These are phyloP conservation scores for Koerneria pararmatus DNA, from an alignment of 2,888 invertebrate genomes.

Conservation along the genomic window DNA sequence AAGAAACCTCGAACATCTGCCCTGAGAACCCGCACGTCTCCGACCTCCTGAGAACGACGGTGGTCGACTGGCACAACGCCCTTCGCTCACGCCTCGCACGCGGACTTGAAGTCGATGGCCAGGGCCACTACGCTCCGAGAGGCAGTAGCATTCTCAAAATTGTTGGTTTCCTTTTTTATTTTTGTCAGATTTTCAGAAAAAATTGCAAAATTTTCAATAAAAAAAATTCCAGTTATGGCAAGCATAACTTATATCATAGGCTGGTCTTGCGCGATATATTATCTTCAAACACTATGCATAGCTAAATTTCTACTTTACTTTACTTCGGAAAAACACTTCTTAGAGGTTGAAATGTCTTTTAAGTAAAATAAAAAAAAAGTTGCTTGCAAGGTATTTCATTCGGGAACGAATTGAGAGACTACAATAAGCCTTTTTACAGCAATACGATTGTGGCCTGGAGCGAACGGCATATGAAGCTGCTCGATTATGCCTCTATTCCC, in stretches of 20 bases:
- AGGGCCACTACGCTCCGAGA: conserved; percentile 19
- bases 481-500: background rate
- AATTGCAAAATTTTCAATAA: no score
- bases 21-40: conserved; percentile 16
- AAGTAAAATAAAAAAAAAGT: no score
- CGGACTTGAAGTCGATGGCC: conserved; percentile 17
- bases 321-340: no score
- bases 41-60: conserved; percentile 4
- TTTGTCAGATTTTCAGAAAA: no score
- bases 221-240: no score
- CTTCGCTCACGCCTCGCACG: conserved; percentile 13
- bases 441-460: conserved; percentile 21
- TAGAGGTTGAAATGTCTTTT: no score
- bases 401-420: no score
- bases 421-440: conserved; percentile 1
- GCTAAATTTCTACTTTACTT: no score
- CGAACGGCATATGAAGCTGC: conserved; percentile 12
- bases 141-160: conserved; percentile 16
- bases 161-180: background rate
- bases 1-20: conserved; percentile 18
- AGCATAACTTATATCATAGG: no score
- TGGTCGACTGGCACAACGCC: conserved; percentile 21
- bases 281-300: no score
- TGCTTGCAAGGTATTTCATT: no score
- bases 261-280: no score